phyloP scores from a whole-genome alignment of 2,113 vertebrate genomes.

The Trogon melanurus region DNA sequence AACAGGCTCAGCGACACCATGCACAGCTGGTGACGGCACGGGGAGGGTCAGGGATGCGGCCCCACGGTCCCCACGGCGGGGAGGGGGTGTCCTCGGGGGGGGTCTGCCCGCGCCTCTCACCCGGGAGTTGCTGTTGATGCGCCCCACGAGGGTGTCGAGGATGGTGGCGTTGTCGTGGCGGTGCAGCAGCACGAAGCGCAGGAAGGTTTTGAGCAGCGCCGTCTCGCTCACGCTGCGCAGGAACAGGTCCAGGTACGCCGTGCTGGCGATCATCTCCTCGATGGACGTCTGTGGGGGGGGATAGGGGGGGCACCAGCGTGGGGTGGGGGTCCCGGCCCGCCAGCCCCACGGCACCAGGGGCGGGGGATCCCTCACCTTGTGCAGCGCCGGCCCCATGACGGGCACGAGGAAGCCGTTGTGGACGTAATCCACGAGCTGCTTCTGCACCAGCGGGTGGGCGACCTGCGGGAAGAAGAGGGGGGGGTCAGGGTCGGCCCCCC shows the following conservation, averaged over 20 bases:
- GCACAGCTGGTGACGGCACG: slow-evolving; percentile 81
- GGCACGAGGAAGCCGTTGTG: slow-evolving; percentile 96
- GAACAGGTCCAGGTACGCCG: slow-evolving; percentile 96
- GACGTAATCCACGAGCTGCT: slow-evolving; percentile 93
- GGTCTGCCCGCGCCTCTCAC: slow-evolving; percentile 65
- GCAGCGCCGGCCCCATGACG: slow-evolving; percentile 93
- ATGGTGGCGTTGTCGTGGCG: slow-evolving; percentile 91
- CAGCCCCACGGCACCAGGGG: no score
- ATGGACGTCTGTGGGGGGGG: slow-evolving; percentile 82
- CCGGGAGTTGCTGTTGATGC: slow-evolving; percentile 95
- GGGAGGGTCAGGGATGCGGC: not conserved
- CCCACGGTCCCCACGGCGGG: not conserved
- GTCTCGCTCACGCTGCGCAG: slow-evolving; percentile 91
- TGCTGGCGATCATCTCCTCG: slow-evolving; percentile 97
- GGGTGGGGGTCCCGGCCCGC: no score
- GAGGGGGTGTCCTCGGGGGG: not conserved
- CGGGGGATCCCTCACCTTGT: slow-evolving; percentile 83
- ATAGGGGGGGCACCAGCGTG: no score
- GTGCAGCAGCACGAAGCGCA: slow-evolving; percentile 94
- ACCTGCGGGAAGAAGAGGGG: slow-evolving; percentile 69
- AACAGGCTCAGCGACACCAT: slow-evolving; percentile 98
- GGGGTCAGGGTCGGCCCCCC: no score
- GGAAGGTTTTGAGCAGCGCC: slow-evolving; percentile 91
- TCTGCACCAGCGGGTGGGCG: slow-evolving; percentile 90
- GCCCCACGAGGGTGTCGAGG: slow-evolving; percentile 92